phyloP scores from a whole-genome alignment of 2,797 vertebrate genomes.

The Glossophaga mutica region DNA sequence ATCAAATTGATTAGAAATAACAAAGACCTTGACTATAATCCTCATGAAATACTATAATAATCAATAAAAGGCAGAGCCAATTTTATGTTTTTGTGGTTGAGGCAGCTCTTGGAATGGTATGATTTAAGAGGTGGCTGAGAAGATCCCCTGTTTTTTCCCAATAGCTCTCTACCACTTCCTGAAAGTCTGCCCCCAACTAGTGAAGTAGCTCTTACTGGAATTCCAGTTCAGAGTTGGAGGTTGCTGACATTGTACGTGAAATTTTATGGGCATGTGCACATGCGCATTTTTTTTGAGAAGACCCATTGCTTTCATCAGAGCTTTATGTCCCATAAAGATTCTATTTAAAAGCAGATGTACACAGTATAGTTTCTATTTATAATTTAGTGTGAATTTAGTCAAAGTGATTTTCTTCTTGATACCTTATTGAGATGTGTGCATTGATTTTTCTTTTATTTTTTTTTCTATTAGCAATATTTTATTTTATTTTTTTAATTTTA shows the following conservation, averaged over 20 bases:
- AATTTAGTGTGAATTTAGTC: background rate
- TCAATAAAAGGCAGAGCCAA: slow-evolving; percentile 18
- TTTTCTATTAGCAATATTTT: no score
- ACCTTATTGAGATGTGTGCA: background rate
- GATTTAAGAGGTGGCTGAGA: background rate
- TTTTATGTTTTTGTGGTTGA: background rate
- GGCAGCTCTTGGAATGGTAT: background rate
- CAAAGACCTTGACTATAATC: slow-evolving; percentile 17
- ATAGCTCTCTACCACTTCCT: background rate
- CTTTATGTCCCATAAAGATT: slow-evolving; percentile 28
- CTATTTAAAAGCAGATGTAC: slow-evolving; percentile 33
- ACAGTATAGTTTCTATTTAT: background rate
- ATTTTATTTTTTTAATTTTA: no score
- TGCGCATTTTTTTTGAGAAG: slow-evolving; percentile 1
- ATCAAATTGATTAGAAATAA: slow-evolving; percentile 1
- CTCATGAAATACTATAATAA: background rate
- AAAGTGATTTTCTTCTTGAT: background rate
- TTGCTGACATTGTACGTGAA: background rate
- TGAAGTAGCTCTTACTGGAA: background rate
- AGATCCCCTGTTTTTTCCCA: background rate
- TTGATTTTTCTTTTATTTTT: background rate
- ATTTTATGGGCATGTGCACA: background rate
- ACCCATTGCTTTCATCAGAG: background rate
- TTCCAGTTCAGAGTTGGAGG: background rate
- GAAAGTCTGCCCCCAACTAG: background rate